Base-by-base conservation (phyloP, 1,140 invertebrate species). In the Marisa cornuarietis region DNA sequence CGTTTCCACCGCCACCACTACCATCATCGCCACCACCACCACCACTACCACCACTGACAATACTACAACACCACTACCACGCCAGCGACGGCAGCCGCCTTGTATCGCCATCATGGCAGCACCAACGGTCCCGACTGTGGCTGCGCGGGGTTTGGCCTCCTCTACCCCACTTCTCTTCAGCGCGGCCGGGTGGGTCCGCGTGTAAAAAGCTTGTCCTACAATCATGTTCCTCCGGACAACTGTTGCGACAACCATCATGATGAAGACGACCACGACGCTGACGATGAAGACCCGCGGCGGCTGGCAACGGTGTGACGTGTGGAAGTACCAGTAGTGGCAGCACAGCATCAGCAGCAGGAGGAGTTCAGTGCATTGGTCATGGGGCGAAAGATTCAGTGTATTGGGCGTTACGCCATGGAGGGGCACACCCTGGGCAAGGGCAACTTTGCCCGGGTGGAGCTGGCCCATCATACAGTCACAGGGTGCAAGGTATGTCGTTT, bases 351-450 rank as follows among this genome's bases (percentile, higher is more conserved):
- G 13, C 42, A 13, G 26, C 14, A 26, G 51, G 16, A 42, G 14
- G 11, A 63, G 24, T 42, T n/a, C 26, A 22, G 49, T 16, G 14
- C 69, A 8, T 20, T 49, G 51, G 65, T 51, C 66, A 89, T 90
- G 89, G 89, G 89, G 73, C 89, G 88, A 83, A 91, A 91, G 84
- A 91, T 91, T 81, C 89, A 90, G 73, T 90, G 85, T 73, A 88
- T 92, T 71, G 91, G 90, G 26, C 86, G 87, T n/a, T 92, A 92
- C 84, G 84, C 86, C 62, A 89, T 92, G 86, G 89, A 91, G 63
- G 88, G 89, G n/a, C 82, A 87, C 58, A 85, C 84, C 18, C 84
- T 91, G 61, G 91, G 90, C 31, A 91, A 91, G 81, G 90, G 91
- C 14, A 91, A 89, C 75, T 92, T 92, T 85, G 90, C 89, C 77